These are phyloP conservation scores for Pleuronectes platessa DNA, from an alignment of 2,113 vertebrate genomes.

Conservation along the genomic window DNA sequence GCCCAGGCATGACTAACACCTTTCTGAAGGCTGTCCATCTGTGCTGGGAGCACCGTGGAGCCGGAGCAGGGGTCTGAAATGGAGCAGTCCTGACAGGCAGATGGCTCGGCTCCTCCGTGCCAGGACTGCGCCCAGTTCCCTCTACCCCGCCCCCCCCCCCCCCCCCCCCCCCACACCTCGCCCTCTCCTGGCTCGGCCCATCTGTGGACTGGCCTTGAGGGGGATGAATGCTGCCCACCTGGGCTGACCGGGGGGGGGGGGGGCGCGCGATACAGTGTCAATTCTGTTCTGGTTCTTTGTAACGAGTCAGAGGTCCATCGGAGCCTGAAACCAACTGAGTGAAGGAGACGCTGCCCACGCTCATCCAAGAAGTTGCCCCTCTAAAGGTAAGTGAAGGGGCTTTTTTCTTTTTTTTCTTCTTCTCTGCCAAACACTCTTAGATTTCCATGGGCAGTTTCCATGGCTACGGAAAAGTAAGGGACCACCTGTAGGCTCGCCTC, in stretches of 20 bases:
- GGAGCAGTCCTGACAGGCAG: constrained; percentile 72
- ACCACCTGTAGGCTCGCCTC: constrained; percentile 78
- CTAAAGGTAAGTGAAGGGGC: constrained; percentile 63
- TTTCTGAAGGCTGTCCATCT: constrained; percentile 74
- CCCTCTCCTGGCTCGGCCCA: constrained; percentile 55
- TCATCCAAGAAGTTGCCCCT: constrained; percentile 57
- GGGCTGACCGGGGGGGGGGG: constrained; percentile 15
- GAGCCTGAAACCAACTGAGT: constrained; percentile 24
- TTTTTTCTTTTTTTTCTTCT: constrained; percentile 33
- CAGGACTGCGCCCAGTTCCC: constrained; percentile 52
- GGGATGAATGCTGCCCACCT: constrained; percentile 57
- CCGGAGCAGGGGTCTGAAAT: constrained; percentile 65
- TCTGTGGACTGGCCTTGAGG: constrained; percentile 65
- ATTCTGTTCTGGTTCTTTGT: constrained; percentile 36
- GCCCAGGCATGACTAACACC: constrained; percentile 63
- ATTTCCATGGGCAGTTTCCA: constrained; percentile 74
- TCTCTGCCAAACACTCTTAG: constrained; percentile 49
- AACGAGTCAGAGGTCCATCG: constrained; percentile 40
- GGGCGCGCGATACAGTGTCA: constrained; percentile 8
- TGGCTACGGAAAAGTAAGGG: constrained; percentile 74
- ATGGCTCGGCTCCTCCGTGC: constrained; percentile 68
- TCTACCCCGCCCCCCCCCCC: constrained; percentile 13
- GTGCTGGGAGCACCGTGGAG: constrained; percentile 52
- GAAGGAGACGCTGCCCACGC: constrained; percentile 48
- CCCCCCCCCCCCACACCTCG: constrained; percentile 6